Conservation (phyloP, 2,797 vertebrate species). For the Staurois parvus region DNA sequence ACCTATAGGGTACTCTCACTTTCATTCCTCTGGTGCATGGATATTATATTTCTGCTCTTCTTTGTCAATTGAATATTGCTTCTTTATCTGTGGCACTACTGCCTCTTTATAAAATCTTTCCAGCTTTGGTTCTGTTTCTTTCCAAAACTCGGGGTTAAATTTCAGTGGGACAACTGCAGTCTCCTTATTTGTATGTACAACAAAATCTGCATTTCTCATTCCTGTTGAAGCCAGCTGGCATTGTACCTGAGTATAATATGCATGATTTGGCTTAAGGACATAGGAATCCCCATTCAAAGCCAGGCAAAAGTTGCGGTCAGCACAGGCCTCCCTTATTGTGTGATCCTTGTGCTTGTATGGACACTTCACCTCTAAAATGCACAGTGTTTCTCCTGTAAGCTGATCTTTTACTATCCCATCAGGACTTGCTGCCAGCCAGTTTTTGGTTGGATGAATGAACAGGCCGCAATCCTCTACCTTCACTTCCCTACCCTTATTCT, state of each 20-base stretch:
- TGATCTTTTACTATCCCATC: conserved; percentile 80
- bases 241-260: conserved; percentile 85
- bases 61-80: neutral
- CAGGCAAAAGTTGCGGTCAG: conserved; percentile 80
- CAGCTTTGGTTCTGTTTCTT: conserved; percentile 73
- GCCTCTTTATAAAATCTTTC: conserved; percentile 78
- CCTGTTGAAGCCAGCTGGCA: conserved; percentile 79
- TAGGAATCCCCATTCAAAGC: conserved; percentile 66
- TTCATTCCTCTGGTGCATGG: conserved; percentile 71
- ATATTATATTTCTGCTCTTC: conserved; percentile 49
- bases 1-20: neutral
- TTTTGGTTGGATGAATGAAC: conserved; percentile 74
- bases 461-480: conserved; percentile 78
- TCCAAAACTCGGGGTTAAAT: conserved; percentile 78
- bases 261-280: conserved; percentile 75
- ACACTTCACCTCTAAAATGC: conserved; percentile 85
- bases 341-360: conserved; percentile 81
- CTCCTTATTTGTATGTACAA: conserved; percentile 79
- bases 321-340: conserved; percentile 77
- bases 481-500: conserved; percentile 61
- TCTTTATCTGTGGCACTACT: conserved; percentile 72
- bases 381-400: conserved; percentile 66
- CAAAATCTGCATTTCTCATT: conserved; percentile 72
- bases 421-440: conserved; percentile 83
- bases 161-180: conserved; percentile 74